Percentiles rank a stretch among this genome's conserved stretches.
These are phyloP conservation scores for Thyatira batis DNA, from an alignment of 2,888 invertebrate species.

Conservation along the genomic window DNA sequence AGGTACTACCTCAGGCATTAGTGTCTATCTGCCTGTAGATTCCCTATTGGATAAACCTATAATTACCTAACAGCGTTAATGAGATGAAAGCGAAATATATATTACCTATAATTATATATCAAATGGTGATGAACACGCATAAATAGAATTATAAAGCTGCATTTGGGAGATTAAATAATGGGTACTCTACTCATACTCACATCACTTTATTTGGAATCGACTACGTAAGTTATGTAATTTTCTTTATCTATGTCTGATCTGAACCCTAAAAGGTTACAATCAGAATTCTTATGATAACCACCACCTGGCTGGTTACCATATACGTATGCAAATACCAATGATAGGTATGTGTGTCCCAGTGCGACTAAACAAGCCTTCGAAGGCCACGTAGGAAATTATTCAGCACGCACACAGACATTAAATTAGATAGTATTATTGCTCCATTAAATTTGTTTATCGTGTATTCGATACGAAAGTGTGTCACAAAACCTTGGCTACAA, in stretches of 20 bases:
- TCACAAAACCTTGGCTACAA: background rate
- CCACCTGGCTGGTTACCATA: background rate
- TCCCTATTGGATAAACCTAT: constrained; percentile 13
- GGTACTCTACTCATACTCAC: too few species aligned
- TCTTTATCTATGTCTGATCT: background rate
- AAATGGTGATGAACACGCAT: too few species aligned
- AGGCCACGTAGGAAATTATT: constrained; percentile 1
- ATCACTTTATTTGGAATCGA: too few species aligned
- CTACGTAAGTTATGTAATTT: background rate
- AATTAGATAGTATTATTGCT: background rate
- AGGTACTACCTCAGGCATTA: too few species aligned
- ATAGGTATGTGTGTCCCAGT: background rate
- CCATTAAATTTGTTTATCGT: background rate
- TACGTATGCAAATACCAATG: background rate
- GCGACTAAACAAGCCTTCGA: constrained; percentile 2
- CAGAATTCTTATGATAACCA: background rate
- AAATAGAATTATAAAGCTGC: too few species aligned
- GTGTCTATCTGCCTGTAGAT: constrained; percentile 23
- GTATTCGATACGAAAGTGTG: background rate
- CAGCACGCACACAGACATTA: background rate
- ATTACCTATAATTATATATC: too few species aligned
- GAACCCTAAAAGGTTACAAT: background rate
- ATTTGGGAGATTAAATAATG: too few species aligned
- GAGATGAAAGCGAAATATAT: too few species aligned
- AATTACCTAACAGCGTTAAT: background rate